Conservation (phyloP, 2,113 vertebrate genomes). For the Bambusicola thoracicus region DNA sequence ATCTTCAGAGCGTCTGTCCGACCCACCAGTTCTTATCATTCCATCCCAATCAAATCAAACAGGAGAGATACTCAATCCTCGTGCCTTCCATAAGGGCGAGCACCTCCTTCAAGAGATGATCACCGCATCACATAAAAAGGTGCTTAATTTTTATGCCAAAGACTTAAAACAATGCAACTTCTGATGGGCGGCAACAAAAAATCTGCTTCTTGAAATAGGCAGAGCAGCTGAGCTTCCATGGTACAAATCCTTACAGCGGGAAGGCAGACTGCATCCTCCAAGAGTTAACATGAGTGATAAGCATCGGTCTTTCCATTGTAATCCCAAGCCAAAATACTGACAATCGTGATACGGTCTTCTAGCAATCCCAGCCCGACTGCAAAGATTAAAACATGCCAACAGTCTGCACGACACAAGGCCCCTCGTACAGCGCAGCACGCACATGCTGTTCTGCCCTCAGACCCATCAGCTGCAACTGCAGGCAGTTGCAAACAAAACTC, state of each 20-base stretch:
- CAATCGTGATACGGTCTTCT: not conserved
- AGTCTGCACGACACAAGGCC: not conserved
- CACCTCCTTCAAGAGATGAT: not conserved
- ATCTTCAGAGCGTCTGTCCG: not conserved
- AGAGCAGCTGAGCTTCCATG: not conserved
- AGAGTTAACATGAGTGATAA: not conserved
- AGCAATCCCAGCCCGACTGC: not conserved
- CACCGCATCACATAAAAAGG: not conserved
- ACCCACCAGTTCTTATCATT: not conserved
- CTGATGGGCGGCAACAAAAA: not conserved
- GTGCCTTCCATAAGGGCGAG: not conserved
- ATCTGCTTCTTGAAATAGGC: not conserved
- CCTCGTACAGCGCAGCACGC: not conserved
- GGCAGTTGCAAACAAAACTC: conserved; percentile 24
- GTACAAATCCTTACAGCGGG: not conserved
- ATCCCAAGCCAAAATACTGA: not conserved
- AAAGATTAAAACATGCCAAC: conserved; percentile 1
- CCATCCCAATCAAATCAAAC: not conserved
- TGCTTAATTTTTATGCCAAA: not conserved
- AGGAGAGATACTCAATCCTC: not conserved
- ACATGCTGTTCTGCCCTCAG: conserved; percentile 36
- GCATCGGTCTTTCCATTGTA: not conserved
- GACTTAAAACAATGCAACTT: not conserved
- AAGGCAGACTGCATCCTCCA: not conserved
- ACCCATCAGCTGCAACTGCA: conserved; percentile 27